phyloP scores from a whole-genome alignment of 2,888 invertebrate species.

The Ashinkailepas kermadecensis region DNA sequence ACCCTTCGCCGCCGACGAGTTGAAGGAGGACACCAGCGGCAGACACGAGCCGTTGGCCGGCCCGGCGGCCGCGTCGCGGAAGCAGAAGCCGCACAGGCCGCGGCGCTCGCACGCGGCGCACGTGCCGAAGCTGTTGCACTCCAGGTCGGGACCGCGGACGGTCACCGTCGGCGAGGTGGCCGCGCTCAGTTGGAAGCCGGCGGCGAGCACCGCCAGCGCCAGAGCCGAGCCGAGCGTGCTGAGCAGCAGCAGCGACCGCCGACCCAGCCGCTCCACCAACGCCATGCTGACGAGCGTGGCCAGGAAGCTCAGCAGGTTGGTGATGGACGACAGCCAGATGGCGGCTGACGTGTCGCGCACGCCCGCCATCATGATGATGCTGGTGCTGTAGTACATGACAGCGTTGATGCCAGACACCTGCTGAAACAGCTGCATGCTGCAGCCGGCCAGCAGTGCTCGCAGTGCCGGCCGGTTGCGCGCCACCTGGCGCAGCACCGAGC shows the following conservation, averaged over 20 bases:
- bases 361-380: constrained; percentile 43
- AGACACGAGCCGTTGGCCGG: constrained; percentile 41
- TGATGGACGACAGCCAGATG: constrained; percentile 47
- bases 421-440: too few species aligned
- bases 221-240: constrained; percentile 42
- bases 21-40: not conserved
- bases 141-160: constrained; percentile 43
- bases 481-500: not conserved
- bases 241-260: constrained; percentile 38
- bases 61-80: constrained; percentile 34
- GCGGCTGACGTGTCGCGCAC: constrained; percentile 40
- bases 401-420: too few species aligned
- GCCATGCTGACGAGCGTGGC: constrained; percentile 46
- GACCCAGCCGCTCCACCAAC: constrained; percentile 46
- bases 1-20: not conserved
- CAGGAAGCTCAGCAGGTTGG: constrained; percentile 45
- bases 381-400: constrained; percentile 47
- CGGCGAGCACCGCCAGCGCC: constrained; percentile 42
- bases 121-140: constrained; percentile 42
- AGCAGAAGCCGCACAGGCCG: constrained; percentile 46
- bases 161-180: constrained; percentile 47
- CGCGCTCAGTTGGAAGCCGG: constrained; percentile 44
- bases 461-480: constrained; percentile 35
- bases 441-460: too few species aligned
- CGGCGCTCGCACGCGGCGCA: constrained; percentile 45